Evolutionary conservation across 1,140 invertebrate genomes (phyloP), one percentile per base, ranked within the genome.

Genomic region (Fragariocoptes setiger): DNA sequence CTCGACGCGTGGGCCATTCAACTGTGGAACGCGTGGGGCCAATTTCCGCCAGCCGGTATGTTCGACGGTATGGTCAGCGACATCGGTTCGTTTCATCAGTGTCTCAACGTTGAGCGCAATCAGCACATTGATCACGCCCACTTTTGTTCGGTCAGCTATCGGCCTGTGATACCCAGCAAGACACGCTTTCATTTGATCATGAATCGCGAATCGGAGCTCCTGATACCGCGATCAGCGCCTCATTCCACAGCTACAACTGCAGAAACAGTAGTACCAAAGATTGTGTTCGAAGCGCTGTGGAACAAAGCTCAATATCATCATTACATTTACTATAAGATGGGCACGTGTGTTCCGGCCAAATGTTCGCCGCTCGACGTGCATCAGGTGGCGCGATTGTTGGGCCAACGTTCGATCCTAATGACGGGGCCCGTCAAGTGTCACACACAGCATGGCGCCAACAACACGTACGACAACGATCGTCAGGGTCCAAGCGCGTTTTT

Each of bases 11-110:
- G 25, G 25, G 25, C 25, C 25, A 31, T 31, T n/a, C 25, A 31
- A 31, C 25, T 25, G 4, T 19, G 40, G 18, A 41, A 46, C 25
- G 36, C 42, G 16, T 46, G 45, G 45, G 42, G 37, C 4, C 14
- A 37, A 13, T 46, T 45, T 41, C 43, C 43, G 8, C 45, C 45
- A 3, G n/a, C 36, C 19, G 46, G 47, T n/a, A 14, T 40, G 3
- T n/a, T 49, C 8, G 35, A 19, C 12, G 46, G 47, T 16, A 48
- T 45, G 2, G 12, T 48, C 5, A 44, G 41, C 12, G 41, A 37
- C 19, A 47, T 44, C 40, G 47, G 47, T 21, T 49, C 49, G n/a
- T 48, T 41, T 22, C 45, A 48, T 19, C 39, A 47, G 18, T 48
- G 47, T 36, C 20, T 48, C 12, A 22, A 35, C 13, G 37, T 46